Base-by-base conservation (phyloP, 2,113 vertebrate genomes). In the Sphaerodactylus townsendi region DNA sequence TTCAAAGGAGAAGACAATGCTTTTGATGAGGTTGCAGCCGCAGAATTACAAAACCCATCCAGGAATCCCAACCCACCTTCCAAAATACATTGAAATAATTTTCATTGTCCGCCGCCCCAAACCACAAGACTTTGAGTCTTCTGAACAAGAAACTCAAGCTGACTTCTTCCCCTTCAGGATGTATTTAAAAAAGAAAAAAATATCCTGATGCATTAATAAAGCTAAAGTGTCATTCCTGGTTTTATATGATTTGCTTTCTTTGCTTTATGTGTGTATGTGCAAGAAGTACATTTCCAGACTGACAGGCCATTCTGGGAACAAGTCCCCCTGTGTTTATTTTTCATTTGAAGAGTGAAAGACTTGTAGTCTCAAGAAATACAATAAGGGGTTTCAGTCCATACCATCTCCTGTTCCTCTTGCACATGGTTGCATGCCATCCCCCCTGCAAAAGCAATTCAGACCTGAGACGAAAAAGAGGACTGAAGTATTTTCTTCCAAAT, bases 61-160 rank as follows among this genome's bases (percentile, higher is more conserved):
- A 88, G 86, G 89, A 94, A 95, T 92, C 81, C 73, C 33, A 30
- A 25, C 87, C 80, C 89, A 88, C 79, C 56, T 87, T 87, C 53
- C 78, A 21, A 87, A 6, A 19, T 48, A 89, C 33, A 50, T 68
- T 91, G 88, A 88, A 90, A 74, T 85, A 87, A 68, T 71, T 53
- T 79, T 87, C 72, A 87, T 71, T 92, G 83, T 91, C 87, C 87
- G 82, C 77, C 53, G 46, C 75, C 53, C 53, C 53, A 11, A 93
- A 88, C 84, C 94, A 88, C 33, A 23, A 84, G 68, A 91, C 83
- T 81, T 5, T 77, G 75, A 30, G 77, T 70, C 74, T 73, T n/a
- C 1, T 62, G 56, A 88, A 83, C 83, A 87, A 76, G 70, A 64
- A 91, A 90, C 28, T 64, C 70, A 82, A 83, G 69, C 33, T 87